Conservation (phyloP, 2,113 vertebrate genomes). For the Typhlomys cinereus region DNA sequence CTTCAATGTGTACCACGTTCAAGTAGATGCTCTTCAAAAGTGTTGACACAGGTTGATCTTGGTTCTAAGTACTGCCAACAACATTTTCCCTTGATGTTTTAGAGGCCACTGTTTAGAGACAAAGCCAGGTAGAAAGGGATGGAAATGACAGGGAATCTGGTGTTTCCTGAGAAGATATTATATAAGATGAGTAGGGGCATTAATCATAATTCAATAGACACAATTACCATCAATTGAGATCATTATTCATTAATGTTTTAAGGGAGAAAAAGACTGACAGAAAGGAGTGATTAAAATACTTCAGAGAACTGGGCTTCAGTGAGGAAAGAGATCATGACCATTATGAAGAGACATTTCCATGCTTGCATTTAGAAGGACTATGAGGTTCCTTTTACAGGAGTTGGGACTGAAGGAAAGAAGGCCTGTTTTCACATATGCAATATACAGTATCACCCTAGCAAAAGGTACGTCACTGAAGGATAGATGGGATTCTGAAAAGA, state of each 20-base stretch:
- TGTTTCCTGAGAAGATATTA: not conserved
- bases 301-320: not conserved
- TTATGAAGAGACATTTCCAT: not conserved
- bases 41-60: not conserved
- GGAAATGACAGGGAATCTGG: not conserved
- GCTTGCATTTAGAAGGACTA: not conserved
- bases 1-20: not conserved
- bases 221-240: not conserved
- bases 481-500: not conserved
- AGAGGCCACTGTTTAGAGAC: not conserved
- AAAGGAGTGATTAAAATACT: not conserved
- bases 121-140: not conserved
- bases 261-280: not conserved
- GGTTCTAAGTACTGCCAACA: not conserved
- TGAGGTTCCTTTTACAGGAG: not conserved
- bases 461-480: not conserved
- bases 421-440: not conserved
- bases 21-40: not conserved
- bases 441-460: not conserved
- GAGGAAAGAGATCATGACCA: not conserved
- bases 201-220: not conserved
- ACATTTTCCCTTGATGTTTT: not conserved
- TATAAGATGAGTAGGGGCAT: not conserved
- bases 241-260: not conserved
- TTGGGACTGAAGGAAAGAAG: not conserved